Evolutionary conservation across 2,113 vertebrate species (phyloP).

Genomic region (Orthonyx spaldingii): DNA sequence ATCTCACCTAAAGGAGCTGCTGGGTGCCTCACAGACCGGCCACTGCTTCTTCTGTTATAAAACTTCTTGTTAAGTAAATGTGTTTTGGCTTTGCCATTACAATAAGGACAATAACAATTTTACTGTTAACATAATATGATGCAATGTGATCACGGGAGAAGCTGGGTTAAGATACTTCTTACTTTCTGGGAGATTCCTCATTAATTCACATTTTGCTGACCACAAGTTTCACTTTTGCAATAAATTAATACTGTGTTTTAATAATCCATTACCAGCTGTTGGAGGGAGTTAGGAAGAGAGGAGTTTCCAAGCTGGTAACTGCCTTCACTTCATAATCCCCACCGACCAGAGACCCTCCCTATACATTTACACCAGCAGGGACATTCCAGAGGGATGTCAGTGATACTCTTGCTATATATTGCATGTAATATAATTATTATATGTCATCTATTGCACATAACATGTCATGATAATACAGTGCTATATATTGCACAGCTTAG

Average conservation of each 20-base stretch:
- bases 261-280: not conserved
- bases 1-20: not conserved
- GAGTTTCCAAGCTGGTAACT: not conserved
- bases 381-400: not conserved
- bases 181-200: not conserved
- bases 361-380: not conserved
- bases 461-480: no score
- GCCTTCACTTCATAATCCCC: not conserved
- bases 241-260: not conserved
- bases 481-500: not conserved
- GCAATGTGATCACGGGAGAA: not conserved
- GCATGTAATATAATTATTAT: not conserved
- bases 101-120: not conserved
- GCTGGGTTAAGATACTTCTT: not conserved
- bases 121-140: not conserved
- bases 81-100: not conserved
- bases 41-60: not conserved
- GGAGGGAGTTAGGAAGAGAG: not conserved
- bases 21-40: rapidly evolving
- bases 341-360: not conserved
- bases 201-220: not conserved
- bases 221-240: not conserved
- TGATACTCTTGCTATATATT: not conserved
- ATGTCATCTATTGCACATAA: not conserved
- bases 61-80: not conserved